Conservation (phyloP, 64 coral and sea anemone genomes). For the Acropora tenuis region DNA sequence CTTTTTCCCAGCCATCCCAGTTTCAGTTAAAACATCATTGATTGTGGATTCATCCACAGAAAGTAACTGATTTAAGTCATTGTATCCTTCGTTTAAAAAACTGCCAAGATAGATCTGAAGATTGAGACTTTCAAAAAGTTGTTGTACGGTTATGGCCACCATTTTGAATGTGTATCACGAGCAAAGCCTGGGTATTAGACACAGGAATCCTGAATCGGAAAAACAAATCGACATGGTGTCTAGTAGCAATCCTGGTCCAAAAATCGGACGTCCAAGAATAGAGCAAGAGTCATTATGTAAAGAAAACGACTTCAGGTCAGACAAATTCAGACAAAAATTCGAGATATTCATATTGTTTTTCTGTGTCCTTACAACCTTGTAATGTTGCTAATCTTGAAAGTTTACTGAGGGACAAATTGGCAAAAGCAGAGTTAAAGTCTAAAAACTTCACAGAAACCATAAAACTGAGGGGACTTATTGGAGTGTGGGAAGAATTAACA, state of each 20-base stretch:
- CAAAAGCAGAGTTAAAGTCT: slow-evolving; percentile 30
- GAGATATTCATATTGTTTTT: slow-evolving; percentile 4
- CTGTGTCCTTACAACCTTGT: slow-evolving; percentile 40
- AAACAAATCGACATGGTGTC: too few relatives aligned
- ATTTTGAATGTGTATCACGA: too few relatives aligned
- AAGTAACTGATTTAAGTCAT: slow-evolving; percentile 45
- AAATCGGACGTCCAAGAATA: slow-evolving; percentile 26
- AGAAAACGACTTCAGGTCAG: slow-evolving; percentile 31
- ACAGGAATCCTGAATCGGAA: too few relatives aligned
- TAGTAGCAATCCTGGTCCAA: too few relatives aligned
- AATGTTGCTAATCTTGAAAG: slow-evolving; percentile 33
- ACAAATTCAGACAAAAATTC: slow-evolving; percentile 22
- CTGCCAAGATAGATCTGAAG: slow-evolving; percentile 18
- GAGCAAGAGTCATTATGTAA: slow-evolving; percentile 22
- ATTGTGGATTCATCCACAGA: slow-evolving; percentile 58
- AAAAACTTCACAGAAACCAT: background rate
- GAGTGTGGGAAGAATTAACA: slow-evolving; percentile 32
- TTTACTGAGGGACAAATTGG: slow-evolving; percentile 37
- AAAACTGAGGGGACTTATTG: slow-evolving; percentile 40
- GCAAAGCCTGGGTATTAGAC: too few relatives aligned
- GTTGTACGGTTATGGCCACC: background rate
- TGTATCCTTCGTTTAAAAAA: slow-evolving; percentile 49
- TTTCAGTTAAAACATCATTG: slow-evolving; percentile 55
- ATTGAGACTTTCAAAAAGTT: slow-evolving; percentile 46
- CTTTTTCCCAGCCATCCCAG: slow-evolving; percentile 45